A percentile compares a stretch with the other conserved stretches of the same genome.
phyloP scores from a whole-genome alignment of 2,888 invertebrate genomes.

The Amphimallon solstitiale region DNA sequence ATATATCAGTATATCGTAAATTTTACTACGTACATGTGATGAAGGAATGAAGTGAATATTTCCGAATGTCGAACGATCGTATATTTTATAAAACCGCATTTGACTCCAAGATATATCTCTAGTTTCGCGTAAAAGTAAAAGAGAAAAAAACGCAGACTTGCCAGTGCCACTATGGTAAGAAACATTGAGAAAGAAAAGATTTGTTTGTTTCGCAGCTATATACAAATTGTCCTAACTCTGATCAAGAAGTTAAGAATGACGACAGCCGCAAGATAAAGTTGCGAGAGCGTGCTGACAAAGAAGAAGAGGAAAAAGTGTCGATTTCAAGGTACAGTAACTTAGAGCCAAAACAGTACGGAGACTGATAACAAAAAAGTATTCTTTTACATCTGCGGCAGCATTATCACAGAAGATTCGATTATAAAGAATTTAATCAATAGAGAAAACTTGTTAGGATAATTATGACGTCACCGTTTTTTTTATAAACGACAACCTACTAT shows the following conservation, averaged over 20 bases:
- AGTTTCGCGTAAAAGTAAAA: background rate
- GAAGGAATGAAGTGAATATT: conserved; percentile 30
- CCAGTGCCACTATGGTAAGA: background rate
- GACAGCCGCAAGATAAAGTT: conserved; percentile 35
- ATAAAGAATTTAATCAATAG: no score
- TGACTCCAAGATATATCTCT: conserved; percentile 6
- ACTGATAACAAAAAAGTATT: no score
- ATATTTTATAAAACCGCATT: conserved; percentile 35
- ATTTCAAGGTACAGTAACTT: no score
- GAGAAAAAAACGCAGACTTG: background rate
- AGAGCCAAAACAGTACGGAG: no score
- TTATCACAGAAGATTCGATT: no score
- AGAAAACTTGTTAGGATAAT: no score
- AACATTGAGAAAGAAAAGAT: conserved; percentile 17
- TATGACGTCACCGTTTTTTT: no score
- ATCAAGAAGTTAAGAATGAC: conserved; percentile 38
- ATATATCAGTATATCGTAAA: background rate
- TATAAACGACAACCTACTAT: no score
- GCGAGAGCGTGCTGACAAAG: conserved; percentile 4
- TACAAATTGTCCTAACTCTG: conserved; percentile 37
- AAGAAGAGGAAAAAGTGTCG: conserved; percentile 17
- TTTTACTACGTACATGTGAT: conserved; percentile 17
- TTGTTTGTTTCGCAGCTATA: conserved; percentile 21
- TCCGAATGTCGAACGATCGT: conserved; percentile 26
- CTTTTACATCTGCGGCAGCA: no score